Percentiles rank a stretch among this genome's conserved stretches.
phyloP scores from a whole-genome alignment of 2,797 vertebrate species.

The Anabas testudineus region DNA sequence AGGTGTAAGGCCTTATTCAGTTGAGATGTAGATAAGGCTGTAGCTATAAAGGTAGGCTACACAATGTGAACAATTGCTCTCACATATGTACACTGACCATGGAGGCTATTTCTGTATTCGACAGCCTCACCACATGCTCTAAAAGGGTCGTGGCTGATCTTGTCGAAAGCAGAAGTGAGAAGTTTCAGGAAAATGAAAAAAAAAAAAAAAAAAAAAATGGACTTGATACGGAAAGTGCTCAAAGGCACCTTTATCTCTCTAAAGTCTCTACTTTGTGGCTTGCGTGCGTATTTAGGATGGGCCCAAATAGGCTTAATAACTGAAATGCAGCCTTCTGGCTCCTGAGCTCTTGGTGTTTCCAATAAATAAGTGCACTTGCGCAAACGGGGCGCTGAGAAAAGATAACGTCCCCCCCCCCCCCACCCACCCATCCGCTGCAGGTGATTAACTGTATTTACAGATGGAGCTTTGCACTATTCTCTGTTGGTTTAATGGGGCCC shows the following conservation, averaged over 20 bases:
- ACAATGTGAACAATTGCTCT: constrained; percentile 81
- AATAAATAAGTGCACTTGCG: constrained; percentile 5
- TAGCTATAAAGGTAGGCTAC: constrained; percentile 72
- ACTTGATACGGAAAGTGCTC: constrained; percentile 72
- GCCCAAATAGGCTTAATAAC: neutral
- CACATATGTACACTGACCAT: constrained; percentile 82
- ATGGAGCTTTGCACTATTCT: constrained; percentile 40
- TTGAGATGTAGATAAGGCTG: constrained; percentile 80
- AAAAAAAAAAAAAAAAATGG: constrained; percentile 80
- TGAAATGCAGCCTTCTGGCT: constrained; percentile 9
- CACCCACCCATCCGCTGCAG: constrained; percentile 44
- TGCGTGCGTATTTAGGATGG: neutral
- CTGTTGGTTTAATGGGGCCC: constrained; percentile 27
- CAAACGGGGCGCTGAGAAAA: constrained; percentile 16
- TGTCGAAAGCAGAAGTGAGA: constrained; percentile 89
- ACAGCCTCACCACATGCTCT: constrained; percentile 83
- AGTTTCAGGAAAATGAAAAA: constrained; percentile 86
- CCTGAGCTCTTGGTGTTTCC: neutral
- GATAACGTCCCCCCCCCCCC: constrained; percentile 16
- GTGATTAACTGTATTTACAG: constrained; percentile 52
- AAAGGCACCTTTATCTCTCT: constrained; percentile 63
- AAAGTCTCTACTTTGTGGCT: constrained; percentile 14
- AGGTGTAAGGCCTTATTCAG: constrained; percentile 71
- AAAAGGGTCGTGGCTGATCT: constrained; percentile 80
- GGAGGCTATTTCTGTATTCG: constrained; percentile 83